Evolutionary conservation across 2,797 vertebrate species (phyloP), one percentile per base, ranked within the genome.

Genomic region (Peromyscus eremicus): DNA sequence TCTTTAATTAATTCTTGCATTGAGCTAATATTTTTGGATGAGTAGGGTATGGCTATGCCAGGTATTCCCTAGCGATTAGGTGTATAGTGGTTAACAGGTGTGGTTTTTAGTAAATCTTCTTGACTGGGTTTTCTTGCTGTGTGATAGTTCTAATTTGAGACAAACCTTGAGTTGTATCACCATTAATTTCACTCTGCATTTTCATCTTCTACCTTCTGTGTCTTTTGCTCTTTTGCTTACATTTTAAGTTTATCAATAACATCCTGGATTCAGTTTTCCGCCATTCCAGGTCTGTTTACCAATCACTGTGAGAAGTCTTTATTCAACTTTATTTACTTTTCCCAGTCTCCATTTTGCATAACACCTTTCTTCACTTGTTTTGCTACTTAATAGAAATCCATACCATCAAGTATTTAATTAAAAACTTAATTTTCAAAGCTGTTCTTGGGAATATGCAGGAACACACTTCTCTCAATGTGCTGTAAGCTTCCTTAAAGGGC

Each of bases 221-320:
- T 71, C 43, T 76, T 85, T 81, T 77, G 89, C 34, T 91, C 89
- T 76, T 77, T 81, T 77, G 86, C 34, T 91, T 82, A 32, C 87
- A 46, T 57, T 93, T 95, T 62, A 62, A 94, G 9, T 76, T 92
- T 70, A 83, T 80, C 34, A 75, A 76, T 16, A 29, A 66, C n/a
- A 92, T 17, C 12, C 4, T 82, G 32, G 1, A 92, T 75, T 81
- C 37, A 91, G n/a, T 94, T 96, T 93, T 64, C 43, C 86, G 25
- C 49, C 55, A 68, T 79, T 55, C 29, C 40, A 83, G 17, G 21
- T 84, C 12, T 57, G 1, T 83, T 87, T 57, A 60, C 62, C n/a
- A 82, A 27, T 29, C 25, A 37, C 16, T 77, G 2, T 27, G 29
- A 62, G 27, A 29, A 80, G 11, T 80, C 4, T 60, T 76, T 32